These are phyloP conservation scores for Callopanchax toddi DNA, from an alignment of 2,113 vertebrate genomes.

Conservation along the genomic window DNA sequence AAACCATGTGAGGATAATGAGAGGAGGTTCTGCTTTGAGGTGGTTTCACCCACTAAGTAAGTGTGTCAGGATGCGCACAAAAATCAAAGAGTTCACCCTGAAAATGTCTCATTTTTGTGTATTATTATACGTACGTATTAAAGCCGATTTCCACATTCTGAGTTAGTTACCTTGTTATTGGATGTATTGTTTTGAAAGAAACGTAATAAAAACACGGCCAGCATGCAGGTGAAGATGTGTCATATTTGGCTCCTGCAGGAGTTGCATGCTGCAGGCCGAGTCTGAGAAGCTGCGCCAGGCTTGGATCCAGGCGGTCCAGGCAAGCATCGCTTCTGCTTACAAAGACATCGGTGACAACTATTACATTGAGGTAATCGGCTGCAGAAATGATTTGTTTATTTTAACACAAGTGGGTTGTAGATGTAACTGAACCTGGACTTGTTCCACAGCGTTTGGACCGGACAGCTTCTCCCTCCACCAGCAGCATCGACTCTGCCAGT, in stretches of 20 bases:
- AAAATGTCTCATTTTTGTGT: neutral
- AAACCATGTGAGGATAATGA: conserved; percentile 97
- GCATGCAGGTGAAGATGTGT: neutral
- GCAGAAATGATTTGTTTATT: neutral
- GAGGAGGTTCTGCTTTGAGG: conserved; percentile 97
- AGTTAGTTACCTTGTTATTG: neutral
- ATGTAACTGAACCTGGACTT: neutral
- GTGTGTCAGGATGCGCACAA: conserved; percentile 31
- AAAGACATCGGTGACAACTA: conserved; percentile 86
- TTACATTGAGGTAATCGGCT: conserved; percentile 71
- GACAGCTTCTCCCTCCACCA: conserved; percentile 90
- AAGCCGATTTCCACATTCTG: neutral
- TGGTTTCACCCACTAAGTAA: conserved; percentile 98
- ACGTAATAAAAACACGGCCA: neutral
- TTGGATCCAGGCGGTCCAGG: conserved; percentile 98
- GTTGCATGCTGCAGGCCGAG: conserved; percentile 98
- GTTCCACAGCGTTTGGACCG: conserved; percentile 87
- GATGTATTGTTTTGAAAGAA: neutral
- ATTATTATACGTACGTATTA: neutral
- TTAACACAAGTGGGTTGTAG: neutral
- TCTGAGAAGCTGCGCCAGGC: conserved; percentile 95
- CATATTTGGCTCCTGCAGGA: conserved; percentile 76
- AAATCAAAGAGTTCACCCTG: neutral
- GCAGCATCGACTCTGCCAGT: conserved; percentile 90
- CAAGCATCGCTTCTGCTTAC: conserved; percentile 96